Evolutionary conservation across 92 coral and sea anemone species (phyloP).

Genomic region (Plumapathes pennacea): DNA sequence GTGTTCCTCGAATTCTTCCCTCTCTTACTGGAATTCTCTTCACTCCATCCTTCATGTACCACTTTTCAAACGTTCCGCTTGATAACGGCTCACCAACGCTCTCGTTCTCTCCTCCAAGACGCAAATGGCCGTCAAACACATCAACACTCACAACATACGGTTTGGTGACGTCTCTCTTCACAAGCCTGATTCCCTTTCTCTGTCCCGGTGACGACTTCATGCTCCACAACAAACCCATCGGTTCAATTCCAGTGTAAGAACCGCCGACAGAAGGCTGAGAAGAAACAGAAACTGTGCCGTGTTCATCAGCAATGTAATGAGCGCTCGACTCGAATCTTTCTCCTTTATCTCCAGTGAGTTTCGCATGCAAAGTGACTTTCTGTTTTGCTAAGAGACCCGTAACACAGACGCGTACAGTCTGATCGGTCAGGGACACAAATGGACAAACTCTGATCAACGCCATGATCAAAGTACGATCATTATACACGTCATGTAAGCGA

Average conservation of each 20-base stretch:
- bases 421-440: no score
- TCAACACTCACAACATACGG: constrained; percentile 10
- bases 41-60: constrained; percentile 51
- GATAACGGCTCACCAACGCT: not conserved
- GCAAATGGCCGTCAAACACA: constrained; percentile 13
- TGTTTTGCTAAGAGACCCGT: constrained; percentile 4
- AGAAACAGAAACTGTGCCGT: constrained; percentile 9
- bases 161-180: constrained; percentile 19
- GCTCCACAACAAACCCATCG: constrained; percentile 36
- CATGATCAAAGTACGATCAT: no score
- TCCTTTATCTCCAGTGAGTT: constrained; percentile 22
- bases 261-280: constrained; percentile 29
- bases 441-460: no score
- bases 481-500: no score
- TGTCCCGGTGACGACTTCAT: constrained; percentile 9
- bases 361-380: constrained; percentile 14
- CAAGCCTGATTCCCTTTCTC: constrained; percentile 13
- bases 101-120: not conserved
- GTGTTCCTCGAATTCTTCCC: constrained; percentile 41
- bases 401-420: no score
- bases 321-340: constrained; percentile 13
- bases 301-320: constrained; percentile 20
- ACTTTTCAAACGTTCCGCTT: constrained; percentile 25
- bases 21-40: constrained; percentile 36
- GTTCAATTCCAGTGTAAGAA: constrained; percentile 24